Evolutionary conservation across 2,113 vertebrate species (phyloP), one percentile per base, ranked within the genome.

Genomic region (Carollia perspicillata): DNA sequence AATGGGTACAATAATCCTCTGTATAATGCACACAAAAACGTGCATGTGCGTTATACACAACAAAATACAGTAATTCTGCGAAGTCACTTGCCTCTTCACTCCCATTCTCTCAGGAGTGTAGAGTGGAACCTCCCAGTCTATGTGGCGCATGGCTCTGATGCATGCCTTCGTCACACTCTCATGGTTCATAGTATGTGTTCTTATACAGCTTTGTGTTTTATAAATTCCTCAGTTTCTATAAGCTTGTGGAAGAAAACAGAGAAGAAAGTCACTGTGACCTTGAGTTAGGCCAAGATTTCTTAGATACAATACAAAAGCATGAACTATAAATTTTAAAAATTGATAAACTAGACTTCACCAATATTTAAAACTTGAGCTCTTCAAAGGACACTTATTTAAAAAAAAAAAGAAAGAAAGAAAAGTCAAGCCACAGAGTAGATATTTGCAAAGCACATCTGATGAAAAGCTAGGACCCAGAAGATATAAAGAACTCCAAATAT

Each of bases 281-380:
- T 80, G 53, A 18, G 23, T 49, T 60, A 91, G 77, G 37, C 26
- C 75, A 91, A 71, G 5, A 71, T 51, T 74, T 88, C 37, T 89
- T 89, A 80, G 28, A 40, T 40, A 85, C 23, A 42, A 55, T 74
- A 65, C 44, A 84, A 86, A 79, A 92, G 22, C 6, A 28, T 40
- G 23, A 92, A 51, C 44, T 47, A 63, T 77, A 83, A 85, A 86
- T 92, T 71, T 94, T 49, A 49, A 94, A 94, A 35, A 58, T 40
- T 33, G 47, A 91, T 74, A 60, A 89, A 89, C 5, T 68, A 8
- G 18, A 85, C 18, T 78, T 83, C 23, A 72, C 72, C 30, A 68
- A 51, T 83, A 88, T 78, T 75, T 80, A 44, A 85, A 94, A 77
- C 1, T 58, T 55, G 20, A 60, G 4, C 69, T 77, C 87, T 80